Conservation (phyloP, 2,797 vertebrate species). For the Urosaurus nigricauda region DNA sequence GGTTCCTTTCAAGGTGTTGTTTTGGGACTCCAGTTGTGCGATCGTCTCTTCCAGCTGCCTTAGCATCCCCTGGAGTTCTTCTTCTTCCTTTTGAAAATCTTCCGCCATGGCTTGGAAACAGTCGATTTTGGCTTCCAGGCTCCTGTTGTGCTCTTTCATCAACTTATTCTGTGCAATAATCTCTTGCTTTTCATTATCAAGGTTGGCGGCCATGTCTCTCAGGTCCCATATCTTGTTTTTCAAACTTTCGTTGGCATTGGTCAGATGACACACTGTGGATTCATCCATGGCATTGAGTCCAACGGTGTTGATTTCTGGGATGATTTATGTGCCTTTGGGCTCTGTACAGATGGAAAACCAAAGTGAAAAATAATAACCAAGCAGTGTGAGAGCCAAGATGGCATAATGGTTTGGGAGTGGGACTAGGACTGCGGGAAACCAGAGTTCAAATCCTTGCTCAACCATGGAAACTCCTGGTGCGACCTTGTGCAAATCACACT, state of each 20-base stretch:
- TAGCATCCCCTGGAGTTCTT: neutral
- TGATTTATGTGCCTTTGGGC: neutral
- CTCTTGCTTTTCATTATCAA: constrained; percentile 20
- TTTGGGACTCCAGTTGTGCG: neutral
- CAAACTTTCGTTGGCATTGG: constrained; percentile 5
- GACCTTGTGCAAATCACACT: no score
- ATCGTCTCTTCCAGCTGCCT: neutral
- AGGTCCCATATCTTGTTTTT: constrained; percentile 32
- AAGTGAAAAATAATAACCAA: neutral
- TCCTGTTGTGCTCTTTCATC: constrained; percentile 20
- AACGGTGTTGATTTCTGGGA: neutral
- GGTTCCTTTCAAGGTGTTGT: neutral
- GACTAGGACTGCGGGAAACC: no score
- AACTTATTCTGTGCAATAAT: neutral
- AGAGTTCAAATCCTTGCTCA: no score
- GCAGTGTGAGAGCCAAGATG: neutral
- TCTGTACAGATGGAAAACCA: neutral
- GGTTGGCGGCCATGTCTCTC: constrained; percentile 6
- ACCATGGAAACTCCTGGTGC: no score
- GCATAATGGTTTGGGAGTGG: neutral
- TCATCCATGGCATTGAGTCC: constrained; percentile 4
- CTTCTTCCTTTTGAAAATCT: constrained; percentile 11
- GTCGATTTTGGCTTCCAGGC: constrained; percentile 23
- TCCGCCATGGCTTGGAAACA: constrained; percentile 26
- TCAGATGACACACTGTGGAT: neutral